Evolutionary conservation across 2,113 vertebrate species (phyloP), one percentile per base, ranked within the genome.

Genomic region (Pica pica): DNA sequence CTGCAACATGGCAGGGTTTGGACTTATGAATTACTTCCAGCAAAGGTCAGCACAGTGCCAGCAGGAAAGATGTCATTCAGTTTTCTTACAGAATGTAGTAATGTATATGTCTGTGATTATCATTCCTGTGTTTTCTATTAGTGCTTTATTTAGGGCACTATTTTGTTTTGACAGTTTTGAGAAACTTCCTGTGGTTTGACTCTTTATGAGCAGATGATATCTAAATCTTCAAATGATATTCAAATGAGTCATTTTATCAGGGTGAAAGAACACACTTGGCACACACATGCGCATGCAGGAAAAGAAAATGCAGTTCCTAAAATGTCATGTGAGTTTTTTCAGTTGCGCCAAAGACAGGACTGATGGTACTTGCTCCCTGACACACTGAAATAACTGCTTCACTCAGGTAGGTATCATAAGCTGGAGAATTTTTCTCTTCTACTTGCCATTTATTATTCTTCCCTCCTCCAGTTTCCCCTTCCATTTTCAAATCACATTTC

Each of bases 271-370:
- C 18, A 35, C 16, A 31, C 50, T 80, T 73, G 7, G 50, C 41
- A 44, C 28, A 81, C 23, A 49, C 23, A 15, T 44, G 65, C 39
- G 49, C 47, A 59, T 3, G 47, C 30, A 68, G 84, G 42, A 1
- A 33, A 63, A 77, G 74, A 83, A 77, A 76, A 69, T 47, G 11
- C 31, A 46, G 53, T 97, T 97, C 91, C 96, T 96, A 61, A 89
- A 95, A 84, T 16, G 41, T 79, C 60, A 82, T 9, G 33, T 55
- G 87, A 50, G 83, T 59, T 60, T 65, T 46, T 84, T 64, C 55
- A 60, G 60, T 87, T 31, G 30, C 31, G 69, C 4, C 46, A 57
- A 41, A 57, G 50, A 31, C 77, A 50, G 20, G 20, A 31, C n/a
- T 52, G 76, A 61, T 39, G 44, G 53, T 33, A 33, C 65, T 73